Percentiles rank a stretch among this genome's conserved stretches.
These are phyloP conservation scores for Stegodyphus mimosarum DNA, from an alignment of 1,140 invertebrate species.

Conservation along the genomic window DNA sequence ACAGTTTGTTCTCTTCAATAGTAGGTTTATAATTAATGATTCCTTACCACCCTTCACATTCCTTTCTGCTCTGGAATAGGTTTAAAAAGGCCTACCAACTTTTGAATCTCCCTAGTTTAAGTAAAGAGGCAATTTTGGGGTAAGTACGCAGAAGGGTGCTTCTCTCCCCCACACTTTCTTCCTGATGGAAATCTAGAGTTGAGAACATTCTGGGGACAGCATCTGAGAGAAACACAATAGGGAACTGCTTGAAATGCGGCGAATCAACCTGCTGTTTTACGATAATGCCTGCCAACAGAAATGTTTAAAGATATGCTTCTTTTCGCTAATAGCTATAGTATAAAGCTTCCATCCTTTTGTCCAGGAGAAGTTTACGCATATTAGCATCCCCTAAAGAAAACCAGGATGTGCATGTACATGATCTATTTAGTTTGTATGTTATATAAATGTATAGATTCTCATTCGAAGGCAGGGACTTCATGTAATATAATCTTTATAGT, in stretches of 20 bases:
- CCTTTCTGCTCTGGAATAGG: background rate
- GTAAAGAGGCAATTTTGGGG: constrained; percentile 27
- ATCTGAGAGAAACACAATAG: constrained; percentile 12
- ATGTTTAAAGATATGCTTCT: constrained; percentile 16
- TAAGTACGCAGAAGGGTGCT: background rate
- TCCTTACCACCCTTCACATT: background rate
- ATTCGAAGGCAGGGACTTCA: too few species aligned
- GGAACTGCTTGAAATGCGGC: constrained; percentile 35
- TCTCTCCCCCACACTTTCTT: background rate
- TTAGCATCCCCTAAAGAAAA: background rate
- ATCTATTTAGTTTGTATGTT: too few species aligned
- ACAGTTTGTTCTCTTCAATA: background rate
- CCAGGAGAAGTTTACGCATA: background rate
- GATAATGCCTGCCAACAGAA: constrained; percentile 42
- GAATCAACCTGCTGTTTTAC: constrained; percentile 35
- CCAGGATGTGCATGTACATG: too few species aligned
- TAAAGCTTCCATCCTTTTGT: constrained; percentile 20
- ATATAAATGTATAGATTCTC: too few species aligned
- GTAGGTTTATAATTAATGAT: constrained; percentile 43
- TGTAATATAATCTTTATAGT: too few species aligned
- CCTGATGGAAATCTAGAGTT: background rate
- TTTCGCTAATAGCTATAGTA: too few species aligned
- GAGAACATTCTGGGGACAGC: constrained; percentile 16
- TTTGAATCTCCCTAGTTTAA: constrained; percentile 11
- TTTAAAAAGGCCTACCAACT: background rate